Percentiles rank a stretch among this genome's conserved stretches.
phyloP scores from a whole-genome alignment of 1,140 invertebrate genomes.

The Monomorium pharaonis region DNA sequence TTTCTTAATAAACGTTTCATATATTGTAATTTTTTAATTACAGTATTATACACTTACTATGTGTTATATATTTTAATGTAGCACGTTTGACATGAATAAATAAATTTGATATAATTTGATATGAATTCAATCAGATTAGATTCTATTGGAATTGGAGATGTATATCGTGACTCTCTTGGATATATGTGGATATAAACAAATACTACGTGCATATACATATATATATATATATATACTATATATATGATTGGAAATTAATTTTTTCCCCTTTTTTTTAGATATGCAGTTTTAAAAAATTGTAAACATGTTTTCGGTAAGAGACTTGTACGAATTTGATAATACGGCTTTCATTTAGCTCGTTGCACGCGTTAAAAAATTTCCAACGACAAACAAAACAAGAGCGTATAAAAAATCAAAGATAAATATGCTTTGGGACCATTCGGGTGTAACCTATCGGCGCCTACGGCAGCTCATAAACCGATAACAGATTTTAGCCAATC shows the following conservation, averaged over 20 bases:
- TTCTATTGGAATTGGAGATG: background rate
- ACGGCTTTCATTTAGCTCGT: background rate
- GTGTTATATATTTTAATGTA: background rate
- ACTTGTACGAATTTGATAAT: background rate
- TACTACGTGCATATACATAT: too few species aligned
- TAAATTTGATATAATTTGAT: background rate
- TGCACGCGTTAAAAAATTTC: conserved; percentile 13
- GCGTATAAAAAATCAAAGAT: conserved; percentile 31
- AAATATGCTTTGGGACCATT: conserved; percentile 7
- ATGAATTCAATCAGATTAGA: conserved; percentile 7
- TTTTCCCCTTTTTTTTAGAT: background rate
- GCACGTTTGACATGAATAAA: background rate
- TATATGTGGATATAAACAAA: background rate
- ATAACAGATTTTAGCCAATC: conserved; percentile 11
- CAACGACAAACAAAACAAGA: conserved; percentile 16
- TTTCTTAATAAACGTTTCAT: background rate
- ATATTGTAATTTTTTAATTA: background rate
- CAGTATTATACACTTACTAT: background rate
- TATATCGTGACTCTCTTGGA: background rate
- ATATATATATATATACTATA: background rate
- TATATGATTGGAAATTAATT: background rate
- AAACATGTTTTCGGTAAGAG: conserved; percentile 6
- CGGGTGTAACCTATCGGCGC: conserved; percentile 2
- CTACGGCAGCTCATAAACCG: background rate
- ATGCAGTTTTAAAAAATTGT: background rate